Evolutionary conservation across 2,797 vertebrate genomes (phyloP), one percentile per base, ranked within the genome.

Genomic region (Gallirallus australis): DNA sequence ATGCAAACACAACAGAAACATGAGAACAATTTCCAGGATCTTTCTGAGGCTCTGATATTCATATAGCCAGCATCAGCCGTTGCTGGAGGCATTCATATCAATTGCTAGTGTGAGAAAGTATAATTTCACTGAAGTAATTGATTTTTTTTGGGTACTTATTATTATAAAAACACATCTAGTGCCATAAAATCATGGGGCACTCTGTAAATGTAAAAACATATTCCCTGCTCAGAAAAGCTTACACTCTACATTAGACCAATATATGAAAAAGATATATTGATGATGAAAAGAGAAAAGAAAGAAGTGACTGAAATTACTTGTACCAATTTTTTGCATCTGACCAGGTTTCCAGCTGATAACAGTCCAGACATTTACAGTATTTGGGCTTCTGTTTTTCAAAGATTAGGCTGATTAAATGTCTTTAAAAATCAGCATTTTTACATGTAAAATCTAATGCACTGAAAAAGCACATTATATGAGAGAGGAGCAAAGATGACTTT

Each of bases 151-250:
- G 24, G 57, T 57, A 24, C 25, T 88, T 90, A 61, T 81, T 84
- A 27, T 91, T 85, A 50, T 59, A 82, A 82, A 95, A 94, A 35
- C 24, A 31, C 9, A 52, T 72, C 12, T 72, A 95, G 25, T 70
- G 23, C 16, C 23, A 52, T 70, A 81, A 71, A 83, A 76, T 78
- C 78, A 56, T 78, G 48, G 59, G 11, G 1, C 19, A 83, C 7
- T 83, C 48, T 81, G 39, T 83, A 83, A 93, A 88, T 69, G 35
- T 87, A 78, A 91, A 94, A 91, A 45, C 33, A 63, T 87, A 83
- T 78, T 89, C 53, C 30, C 47, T 87, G 45, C 45, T 85, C 76
- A 83, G 57, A 61, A 81, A 57, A 91, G 57, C 47, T 78, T 93
- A 42, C 57, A 86, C 31, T 68, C 61, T 61, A 85, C 84, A 85